phyloP scores from a whole-genome alignment of 2,113 vertebrate species.

The Neofelis nebulosa region DNA sequence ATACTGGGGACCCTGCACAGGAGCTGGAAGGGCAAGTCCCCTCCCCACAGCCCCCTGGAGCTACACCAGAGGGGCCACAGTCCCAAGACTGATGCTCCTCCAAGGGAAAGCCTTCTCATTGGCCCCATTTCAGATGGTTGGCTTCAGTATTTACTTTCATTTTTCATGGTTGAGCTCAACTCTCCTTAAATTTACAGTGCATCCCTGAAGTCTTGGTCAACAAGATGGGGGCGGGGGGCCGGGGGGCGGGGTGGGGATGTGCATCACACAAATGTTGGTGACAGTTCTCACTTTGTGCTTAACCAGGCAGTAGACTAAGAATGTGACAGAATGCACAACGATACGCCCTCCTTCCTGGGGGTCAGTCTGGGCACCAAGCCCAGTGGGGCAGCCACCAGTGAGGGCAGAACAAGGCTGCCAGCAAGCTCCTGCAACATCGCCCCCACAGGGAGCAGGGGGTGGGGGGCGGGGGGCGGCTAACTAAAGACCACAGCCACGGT shows the following conservation, averaged over 20 bases:
- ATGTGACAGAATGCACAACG: not conserved
- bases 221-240: fast-evolving
- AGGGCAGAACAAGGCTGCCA: not conserved
- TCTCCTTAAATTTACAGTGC: not conserved
- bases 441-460: not conserved
- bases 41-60: not conserved
- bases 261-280: fast-evolving
- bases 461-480: not conserved
- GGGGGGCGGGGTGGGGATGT: too few species aligned
- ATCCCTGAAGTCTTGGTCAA: not conserved
- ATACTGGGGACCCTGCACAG: not conserved
- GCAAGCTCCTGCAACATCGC: not conserved
- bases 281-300: constrained; percentile 36
- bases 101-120: not conserved
- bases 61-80: not conserved
- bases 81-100: not conserved
- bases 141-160: not conserved
- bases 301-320: not conserved
- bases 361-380: constrained; percentile 28
- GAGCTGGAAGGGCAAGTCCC: not conserved
- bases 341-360: not conserved
- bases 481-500: not conserved
- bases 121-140: not conserved
- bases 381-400: not conserved
- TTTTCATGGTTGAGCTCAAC: not conserved